phyloP scores from a whole-genome alignment of 2,797 vertebrate species.

The Pristis pectinata region DNA sequence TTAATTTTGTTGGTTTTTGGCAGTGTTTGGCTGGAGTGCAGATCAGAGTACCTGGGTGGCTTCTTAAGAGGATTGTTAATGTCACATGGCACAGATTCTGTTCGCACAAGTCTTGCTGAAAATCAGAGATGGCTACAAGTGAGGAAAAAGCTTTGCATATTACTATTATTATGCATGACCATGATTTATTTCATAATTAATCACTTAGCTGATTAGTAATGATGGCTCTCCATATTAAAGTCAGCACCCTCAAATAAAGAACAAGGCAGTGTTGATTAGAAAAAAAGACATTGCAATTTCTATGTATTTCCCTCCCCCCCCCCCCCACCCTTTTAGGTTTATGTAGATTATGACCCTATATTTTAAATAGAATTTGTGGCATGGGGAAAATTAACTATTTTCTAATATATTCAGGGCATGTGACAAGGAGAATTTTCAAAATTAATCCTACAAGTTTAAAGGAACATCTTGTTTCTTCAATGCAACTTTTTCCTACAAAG shows the following conservation, averaged over 20 bases:
- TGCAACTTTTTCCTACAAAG: neutral
- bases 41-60: constrained; percentile 76
- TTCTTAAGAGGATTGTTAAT: constrained; percentile 96
- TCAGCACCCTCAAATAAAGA: constrained; percentile 3
- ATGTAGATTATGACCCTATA: neutral
- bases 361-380: neutral
- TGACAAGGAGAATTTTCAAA: neutral
- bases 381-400: no score
- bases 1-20: constrained; percentile 99
- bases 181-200: constrained; percentile 22
- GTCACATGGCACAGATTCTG: constrained; percentile 96
- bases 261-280: neutral
- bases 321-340: neutral
- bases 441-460: neutral
- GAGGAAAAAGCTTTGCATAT: constrained; percentile 40
- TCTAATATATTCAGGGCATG: neutral
- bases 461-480: neutral
- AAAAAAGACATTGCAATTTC: neutral
- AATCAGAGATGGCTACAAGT: constrained; percentile 31
- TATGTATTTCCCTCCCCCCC: neutral
- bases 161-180: neutral
- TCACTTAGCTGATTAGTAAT: neutral
- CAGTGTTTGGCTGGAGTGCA: constrained; percentile 96
- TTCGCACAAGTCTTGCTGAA: constrained; percentile 90
- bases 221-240: neutral